Percentiles rank a stretch among this genome's conserved stretches.
Evolutionary conservation across 1,140 invertebrate genomes (phyloP).

Genomic region (Lepidurus packardi): DNA sequence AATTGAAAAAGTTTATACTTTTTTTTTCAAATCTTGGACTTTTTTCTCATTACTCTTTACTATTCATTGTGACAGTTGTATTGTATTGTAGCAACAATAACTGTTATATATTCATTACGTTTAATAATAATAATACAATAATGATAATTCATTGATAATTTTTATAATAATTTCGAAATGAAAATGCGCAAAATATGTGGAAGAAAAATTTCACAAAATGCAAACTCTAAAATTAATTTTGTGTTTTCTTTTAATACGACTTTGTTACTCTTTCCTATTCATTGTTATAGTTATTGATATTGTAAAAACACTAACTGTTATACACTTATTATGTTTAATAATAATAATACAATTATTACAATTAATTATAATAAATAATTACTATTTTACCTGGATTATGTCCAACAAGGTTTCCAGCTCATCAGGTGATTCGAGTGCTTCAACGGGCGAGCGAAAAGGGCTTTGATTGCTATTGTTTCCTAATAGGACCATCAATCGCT

Average conservation of each 20-base stretch:
- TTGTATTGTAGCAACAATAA: neutral
- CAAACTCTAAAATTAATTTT: no score
- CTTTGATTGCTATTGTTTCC: constrained; percentile 14
- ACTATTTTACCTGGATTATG: constrained; percentile 66
- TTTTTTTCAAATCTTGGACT: no score
- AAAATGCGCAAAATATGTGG: neutral
- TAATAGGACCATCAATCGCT: constrained; percentile 30
- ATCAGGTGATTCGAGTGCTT: constrained; percentile 52
- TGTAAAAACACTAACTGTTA: neutral
- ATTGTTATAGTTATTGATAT: neutral
- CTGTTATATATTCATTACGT: neutral
- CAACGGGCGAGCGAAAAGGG: constrained; percentile 6
- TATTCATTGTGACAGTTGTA: no score
- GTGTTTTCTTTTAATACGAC: no score
- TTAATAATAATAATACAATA: neutral
- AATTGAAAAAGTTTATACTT: no score
- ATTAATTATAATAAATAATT: neutral
- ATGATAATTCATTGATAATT: neutral
- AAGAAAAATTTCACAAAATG: neutral
- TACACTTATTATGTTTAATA: neutral
- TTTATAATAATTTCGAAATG: neutral
- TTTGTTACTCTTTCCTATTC: neutral
- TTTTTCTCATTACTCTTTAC: no score
- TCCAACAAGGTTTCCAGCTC: constrained; percentile 78
- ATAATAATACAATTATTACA: neutral